A percentile compares a stretch with the other conserved stretches of the same genome.
These are phyloP conservation scores for Corvus cornix DNA, from an alignment of 2,113 vertebrate genomes.

Conservation along the genomic window DNA sequence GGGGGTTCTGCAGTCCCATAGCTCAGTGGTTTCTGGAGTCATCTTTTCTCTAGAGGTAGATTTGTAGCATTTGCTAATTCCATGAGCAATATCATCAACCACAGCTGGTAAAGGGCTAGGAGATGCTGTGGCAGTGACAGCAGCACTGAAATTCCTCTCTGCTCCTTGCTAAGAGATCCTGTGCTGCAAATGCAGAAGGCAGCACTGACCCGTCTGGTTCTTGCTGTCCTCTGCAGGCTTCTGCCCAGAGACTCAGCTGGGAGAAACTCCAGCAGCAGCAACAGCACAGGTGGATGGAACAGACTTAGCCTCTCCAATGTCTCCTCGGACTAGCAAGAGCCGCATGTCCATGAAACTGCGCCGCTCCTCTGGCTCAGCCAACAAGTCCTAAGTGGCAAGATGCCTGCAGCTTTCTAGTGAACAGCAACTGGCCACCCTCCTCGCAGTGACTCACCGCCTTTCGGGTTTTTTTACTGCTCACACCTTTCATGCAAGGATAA, in stretches of 20 bases:
- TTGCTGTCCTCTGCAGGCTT: constrained; percentile 82
- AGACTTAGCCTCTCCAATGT: constrained; percentile 94
- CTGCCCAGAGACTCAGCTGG: constrained; percentile 89
- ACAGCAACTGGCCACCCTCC: background rate
- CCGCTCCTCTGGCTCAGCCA: constrained; percentile 95
- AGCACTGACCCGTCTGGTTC: background rate
- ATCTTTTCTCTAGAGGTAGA: constrained; percentile 5
- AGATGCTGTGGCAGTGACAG: constrained; percentile 6
- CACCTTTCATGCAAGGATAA: background rate
- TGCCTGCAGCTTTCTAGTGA: constrained; percentile 21
- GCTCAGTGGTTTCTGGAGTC: background rate
- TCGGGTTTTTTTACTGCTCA: background rate
- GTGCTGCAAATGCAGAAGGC: accelerated
- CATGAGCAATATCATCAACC: background rate
- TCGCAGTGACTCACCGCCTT: background rate
- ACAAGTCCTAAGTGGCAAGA: constrained; percentile 85
- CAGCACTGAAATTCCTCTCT: constrained; percentile 29
- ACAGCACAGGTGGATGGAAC: constrained; percentile 86
- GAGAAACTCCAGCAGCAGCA: constrained; percentile 84
- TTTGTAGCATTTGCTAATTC: background rate
- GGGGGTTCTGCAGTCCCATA: constrained; percentile 19
- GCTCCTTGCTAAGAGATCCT: background rate
- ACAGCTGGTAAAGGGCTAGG: constrained; percentile 15
- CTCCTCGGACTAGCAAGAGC: constrained; percentile 98
- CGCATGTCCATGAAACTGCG: constrained; percentile 99